phyloP scores from a whole-genome alignment of 2,113 vertebrate genomes.

The Neogale vison region DNA sequence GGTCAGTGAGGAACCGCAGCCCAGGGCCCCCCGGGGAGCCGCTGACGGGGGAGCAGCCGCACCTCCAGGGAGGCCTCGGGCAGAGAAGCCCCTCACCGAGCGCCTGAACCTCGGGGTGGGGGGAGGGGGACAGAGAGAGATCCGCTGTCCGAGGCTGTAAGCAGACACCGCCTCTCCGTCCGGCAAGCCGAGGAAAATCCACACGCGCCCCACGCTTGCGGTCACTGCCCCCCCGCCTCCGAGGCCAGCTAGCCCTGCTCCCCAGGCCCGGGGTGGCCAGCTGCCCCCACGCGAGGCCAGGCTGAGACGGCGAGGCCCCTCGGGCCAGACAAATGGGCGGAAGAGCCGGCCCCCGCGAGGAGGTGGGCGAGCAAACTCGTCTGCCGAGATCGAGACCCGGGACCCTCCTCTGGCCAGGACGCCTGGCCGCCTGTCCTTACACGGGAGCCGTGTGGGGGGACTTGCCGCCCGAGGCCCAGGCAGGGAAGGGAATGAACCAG shows the following conservation, averaged over 20 bases:
- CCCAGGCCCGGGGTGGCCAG: rapidly evolving
- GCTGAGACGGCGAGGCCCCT: not conserved
- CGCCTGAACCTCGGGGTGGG: rapidly evolving
- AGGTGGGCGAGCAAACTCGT: rapidly evolving
- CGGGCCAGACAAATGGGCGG: not conserved
- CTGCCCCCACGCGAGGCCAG: not conserved
- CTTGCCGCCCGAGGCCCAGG: rapidly evolving
- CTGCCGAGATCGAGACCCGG: not conserved
- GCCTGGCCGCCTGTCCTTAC: rapidly evolving
- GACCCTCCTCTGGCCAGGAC: not conserved
- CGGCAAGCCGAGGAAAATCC: rapidly evolving
- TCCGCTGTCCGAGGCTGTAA: not conserved
- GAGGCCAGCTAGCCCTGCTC: not conserved
- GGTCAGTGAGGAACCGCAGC: not conserved
- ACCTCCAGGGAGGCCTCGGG: not conserved
- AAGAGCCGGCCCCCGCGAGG: rapidly evolving
- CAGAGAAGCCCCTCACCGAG: not conserved
- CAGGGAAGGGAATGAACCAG: rapidly evolving
- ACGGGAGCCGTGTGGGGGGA: rapidly evolving
- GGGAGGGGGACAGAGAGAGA: not conserved
- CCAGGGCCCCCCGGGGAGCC: not conserved
- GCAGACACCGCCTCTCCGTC: not conserved
- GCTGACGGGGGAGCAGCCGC: not conserved
- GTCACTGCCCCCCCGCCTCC: not conserved
- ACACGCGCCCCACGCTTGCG: not conserved